Percentiles rank a stretch among this genome's conserved stretches.
phyloP scores from a whole-genome alignment of 2,888 invertebrate species.

The Acleris emargana region DNA sequence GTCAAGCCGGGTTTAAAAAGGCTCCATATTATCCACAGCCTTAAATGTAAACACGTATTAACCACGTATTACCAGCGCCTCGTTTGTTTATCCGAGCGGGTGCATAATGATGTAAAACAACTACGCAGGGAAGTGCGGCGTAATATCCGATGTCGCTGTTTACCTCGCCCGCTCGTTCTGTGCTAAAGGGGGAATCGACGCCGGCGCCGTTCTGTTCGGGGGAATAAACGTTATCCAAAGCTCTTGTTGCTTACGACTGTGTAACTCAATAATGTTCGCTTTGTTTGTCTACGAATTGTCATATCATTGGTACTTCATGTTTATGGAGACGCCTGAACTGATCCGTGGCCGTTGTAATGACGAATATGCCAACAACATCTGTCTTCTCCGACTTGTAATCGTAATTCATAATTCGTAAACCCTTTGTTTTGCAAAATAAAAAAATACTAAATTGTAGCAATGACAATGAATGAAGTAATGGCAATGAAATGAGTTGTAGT shows the following conservation, averaged over 20 bases:
- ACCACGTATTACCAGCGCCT: not conserved
- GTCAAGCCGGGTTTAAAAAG: conserved; percentile 15
- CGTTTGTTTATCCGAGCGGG: conserved; percentile 25
- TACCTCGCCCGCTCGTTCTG: conserved; percentile 54
- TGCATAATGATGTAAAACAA: conserved; percentile 35
- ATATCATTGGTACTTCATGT: not conserved
- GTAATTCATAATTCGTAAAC: too few species aligned
- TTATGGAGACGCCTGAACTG: too few species aligned
- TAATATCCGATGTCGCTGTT: conserved; percentile 59
- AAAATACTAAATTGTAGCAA: too few species aligned
- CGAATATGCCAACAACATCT: too few species aligned
- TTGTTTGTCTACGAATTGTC: conserved; percentile 20
- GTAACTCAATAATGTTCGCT: conserved; percentile 20
- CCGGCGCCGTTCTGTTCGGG: conserved; percentile 43
- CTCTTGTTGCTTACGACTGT: conserved; percentile 17
- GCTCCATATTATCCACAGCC: conserved; percentile 6
- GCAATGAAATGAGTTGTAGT: too few species aligned
- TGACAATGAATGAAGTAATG: too few species aligned
- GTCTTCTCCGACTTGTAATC: too few species aligned
- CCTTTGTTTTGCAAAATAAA: too few species aligned
- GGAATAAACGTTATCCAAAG: conserved; percentile 16
- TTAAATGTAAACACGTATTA: conserved; percentile 24
- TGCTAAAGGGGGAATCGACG: conserved; percentile 49
- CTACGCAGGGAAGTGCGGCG: conserved; percentile 45
- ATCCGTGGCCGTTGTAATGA: too few species aligned